Evolutionary conservation across 2,888 invertebrate species (phyloP).

Genomic region (Helleia helle): DNA sequence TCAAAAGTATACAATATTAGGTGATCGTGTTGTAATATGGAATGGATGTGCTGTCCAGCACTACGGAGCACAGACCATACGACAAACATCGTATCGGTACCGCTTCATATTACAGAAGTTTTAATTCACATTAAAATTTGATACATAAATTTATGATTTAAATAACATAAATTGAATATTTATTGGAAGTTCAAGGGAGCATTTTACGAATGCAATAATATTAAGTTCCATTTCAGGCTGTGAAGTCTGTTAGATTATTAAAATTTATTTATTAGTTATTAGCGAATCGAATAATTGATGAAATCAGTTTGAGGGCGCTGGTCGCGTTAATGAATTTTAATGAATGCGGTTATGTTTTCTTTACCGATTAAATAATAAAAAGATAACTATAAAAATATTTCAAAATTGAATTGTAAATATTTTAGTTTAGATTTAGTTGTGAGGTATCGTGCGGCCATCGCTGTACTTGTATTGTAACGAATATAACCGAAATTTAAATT

Average conservation of each 20-base stretch:
- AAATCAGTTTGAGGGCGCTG: constrained; percentile 36
- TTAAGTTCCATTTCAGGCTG: constrained; percentile 37
- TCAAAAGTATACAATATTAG: constrained; percentile 1
- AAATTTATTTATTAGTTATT: constrained; percentile 20
- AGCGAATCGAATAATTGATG: constrained; percentile 20
- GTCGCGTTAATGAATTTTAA: constrained; percentile 41
- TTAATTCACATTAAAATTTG: no score
- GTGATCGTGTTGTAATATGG: constrained; percentile 7
- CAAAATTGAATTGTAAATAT: background rate
- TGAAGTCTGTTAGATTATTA: constrained; percentile 33
- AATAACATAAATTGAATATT: no score
- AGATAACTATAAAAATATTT: background rate
- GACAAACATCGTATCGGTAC: no score
- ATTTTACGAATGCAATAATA: constrained; percentile 22
- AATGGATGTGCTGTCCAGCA: no score
- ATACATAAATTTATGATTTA: no score
- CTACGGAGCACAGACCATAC: no score
- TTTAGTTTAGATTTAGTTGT: constrained; percentile 12
- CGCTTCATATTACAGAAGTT: no score
- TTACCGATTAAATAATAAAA: constrained; percentile 4
- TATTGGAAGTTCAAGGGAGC: constrained; percentile 24
- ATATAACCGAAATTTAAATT: no score
- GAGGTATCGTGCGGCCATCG: no score
- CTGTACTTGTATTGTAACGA: no score
- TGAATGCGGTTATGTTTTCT: constrained; percentile 19